These are phyloP conservation scores for Cydia pomonella DNA, from an alignment of 1,140 invertebrate genomes.

Conservation along the genomic window DNA sequence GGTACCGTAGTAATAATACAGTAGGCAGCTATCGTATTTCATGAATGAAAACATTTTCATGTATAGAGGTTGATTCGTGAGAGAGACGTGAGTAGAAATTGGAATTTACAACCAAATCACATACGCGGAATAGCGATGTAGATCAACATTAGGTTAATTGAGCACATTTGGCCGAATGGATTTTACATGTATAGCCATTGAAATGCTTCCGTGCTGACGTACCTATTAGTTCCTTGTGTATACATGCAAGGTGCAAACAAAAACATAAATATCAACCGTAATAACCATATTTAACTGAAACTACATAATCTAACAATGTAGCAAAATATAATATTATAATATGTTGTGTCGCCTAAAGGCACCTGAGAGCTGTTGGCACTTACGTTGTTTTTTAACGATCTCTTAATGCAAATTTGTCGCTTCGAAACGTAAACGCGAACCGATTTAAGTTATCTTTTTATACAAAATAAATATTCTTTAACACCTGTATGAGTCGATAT, in stretches of 20 bases:
- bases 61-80: too few species aligned
- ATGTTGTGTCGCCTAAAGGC: not conserved
- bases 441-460: not conserved
- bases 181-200: slow-evolving; percentile 15
- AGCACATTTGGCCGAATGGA: slow-evolving; percentile 3
- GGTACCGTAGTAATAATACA: not conserved
- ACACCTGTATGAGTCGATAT: not conserved
- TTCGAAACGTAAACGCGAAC: not conserved
- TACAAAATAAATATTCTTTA: not conserved
- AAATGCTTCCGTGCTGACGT: slow-evolving; percentile 6
- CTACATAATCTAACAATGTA: not conserved
- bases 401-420: slow-evolving; percentile 2
- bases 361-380: not conserved
- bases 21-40: not conserved
- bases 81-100: too few species aligned
- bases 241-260: not conserved
- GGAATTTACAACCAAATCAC: slow-evolving; percentile 6
- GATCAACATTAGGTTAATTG: slow-evolving; percentile 12
- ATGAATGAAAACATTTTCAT: not conserved
- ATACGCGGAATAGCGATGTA: not conserved
- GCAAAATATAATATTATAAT: not conserved
- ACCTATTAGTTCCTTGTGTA: not conserved
- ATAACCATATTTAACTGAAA: not conserved
- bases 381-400: not conserved
- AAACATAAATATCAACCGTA: not conserved